Base-by-base conservation (phyloP, 1,140 invertebrate species). In the Drosophila pallidifrons region DNA sequence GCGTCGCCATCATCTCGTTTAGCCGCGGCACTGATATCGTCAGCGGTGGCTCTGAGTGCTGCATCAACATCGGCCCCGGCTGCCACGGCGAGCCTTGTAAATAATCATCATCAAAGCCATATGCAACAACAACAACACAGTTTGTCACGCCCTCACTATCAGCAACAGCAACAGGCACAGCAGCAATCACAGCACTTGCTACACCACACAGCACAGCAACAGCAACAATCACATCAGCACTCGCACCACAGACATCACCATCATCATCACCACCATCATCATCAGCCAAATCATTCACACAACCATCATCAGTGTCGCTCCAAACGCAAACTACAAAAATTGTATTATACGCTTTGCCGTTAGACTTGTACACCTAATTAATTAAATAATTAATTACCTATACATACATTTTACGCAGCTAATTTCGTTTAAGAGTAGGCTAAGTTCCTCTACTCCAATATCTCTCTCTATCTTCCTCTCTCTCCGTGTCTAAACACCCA, bases 301-400 rank as follows among this genome's bases (percentile, higher is more conserved):
- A 83, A 91, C 47, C 88, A 91, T 71, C 87, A 87, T 66, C 83
- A 81, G 54, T 90, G 85, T 91, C 89, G 82, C 80, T 87, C 89
- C 65, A 91, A 91, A 90, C 90, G 90, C 81, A 91, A 87, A 81
- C 75, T 91, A 80, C 90, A 91, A 80, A 91, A 91, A 87, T 79
- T 91, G 82, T 91, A 91, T 91, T 91, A 91, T 90, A 90, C 90
- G 72, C 89, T 91, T 86, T 91, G 89, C 76, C 89, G 89, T 83
- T 91, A 90, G 91, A 87, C 81, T 74, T 68, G 77, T 89, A 88
- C 58, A 78, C 64, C 60, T 74, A 60, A 76, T 75, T 51, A 38
- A 38, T 38, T 38, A 38, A 38, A 8, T 38, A 38, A 38, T 58
- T 47, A 69, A 74, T 54, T 75, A 81, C 58, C 68, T 83, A 61